Percentiles rank a stretch among this genome's conserved stretches.
Evolutionary conservation across 2,797 vertebrate species (phyloP).

Genomic region (Basileuterus tristriatus): DNA sequence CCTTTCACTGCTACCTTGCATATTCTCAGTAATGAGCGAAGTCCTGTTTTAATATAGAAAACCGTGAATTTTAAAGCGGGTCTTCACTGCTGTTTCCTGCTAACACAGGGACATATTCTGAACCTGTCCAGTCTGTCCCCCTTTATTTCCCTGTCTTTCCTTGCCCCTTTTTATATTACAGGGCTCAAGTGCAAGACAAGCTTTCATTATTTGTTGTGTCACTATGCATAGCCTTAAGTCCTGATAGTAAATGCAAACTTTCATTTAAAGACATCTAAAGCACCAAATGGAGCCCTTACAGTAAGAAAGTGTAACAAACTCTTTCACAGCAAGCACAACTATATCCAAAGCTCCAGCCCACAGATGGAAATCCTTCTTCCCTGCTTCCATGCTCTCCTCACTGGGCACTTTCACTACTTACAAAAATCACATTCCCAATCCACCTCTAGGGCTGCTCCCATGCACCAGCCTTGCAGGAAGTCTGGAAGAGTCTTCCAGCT

Average conservation of each 20-base stretch:
- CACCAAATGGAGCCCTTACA: constrained; percentile 34
- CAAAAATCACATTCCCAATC: not conserved
- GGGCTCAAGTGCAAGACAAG: not conserved
- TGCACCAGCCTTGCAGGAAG: fast-evolving
- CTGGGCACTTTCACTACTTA: not conserved
- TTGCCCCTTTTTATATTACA: not conserved
- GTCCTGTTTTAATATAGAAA: not conserved
- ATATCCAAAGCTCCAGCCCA: not conserved
- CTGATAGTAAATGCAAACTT: not conserved
- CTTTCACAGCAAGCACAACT: not conserved
- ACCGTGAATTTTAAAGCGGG: not conserved
- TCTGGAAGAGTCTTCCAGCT: not conserved
- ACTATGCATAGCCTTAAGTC: not conserved
- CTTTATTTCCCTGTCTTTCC: not conserved
- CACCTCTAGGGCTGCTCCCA: not conserved
- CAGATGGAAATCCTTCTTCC: not conserved
- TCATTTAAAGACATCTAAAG: constrained; percentile 27
- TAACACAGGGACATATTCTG: not conserved
- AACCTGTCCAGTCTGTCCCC: not conserved
- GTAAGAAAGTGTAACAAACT: constrained; percentile 66
- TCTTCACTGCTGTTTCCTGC: not conserved
- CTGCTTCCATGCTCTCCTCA: not conserved
- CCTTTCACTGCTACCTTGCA: not conserved
- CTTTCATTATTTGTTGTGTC: not conserved
- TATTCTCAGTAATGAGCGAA: not conserved